Evolutionary conservation across 1,140 invertebrate genomes (phyloP), one percentile per base, ranked within the genome.

Genomic region (Sesamia nonagrioides): DNA sequence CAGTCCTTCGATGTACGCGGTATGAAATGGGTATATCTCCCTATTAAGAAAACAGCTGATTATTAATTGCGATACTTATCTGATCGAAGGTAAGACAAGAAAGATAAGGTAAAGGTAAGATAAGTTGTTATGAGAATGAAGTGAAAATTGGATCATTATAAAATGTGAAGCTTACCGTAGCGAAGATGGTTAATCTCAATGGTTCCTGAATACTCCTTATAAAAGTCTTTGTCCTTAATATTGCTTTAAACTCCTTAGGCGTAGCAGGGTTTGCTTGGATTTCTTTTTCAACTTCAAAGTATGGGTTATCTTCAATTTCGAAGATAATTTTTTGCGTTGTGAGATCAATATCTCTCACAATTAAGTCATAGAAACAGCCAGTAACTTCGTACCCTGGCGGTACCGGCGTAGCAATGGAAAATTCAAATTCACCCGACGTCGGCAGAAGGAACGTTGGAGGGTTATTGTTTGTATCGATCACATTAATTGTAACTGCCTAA

Each of bases 401-500:
- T 1, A 93, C 50, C 6, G 93, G 93, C 9, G 90, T 84, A 11
- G 84, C 77, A 6, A 94, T 79, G 85, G 48, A 89, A 90, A 72
- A 87, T n/a, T n/a, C 81, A 66, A 87, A 92, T 68, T 58, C 82
- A 61, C 81, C 72, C 15, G 80, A 42, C 21, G 90, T 88, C 15
- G 40, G 42, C 42, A 11, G 0, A 13, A 50, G 74, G 61, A 93
- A 94, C 27, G 56, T n/a, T 13, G 93, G 93, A 11, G 80, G 81
- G 45, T 94, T 85, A 45, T 94, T 93, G 58, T 94, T 94, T 15
- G 92, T 93, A 18, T 94, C 92, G 2, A 35, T 78, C 6, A 94
- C 85, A 37, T 82, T 54, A 69, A 93, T 83, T 9, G 40, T 58
- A 45, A 93, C 83, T 6, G 86, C 77, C 93, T 94, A 86, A 73